Base-by-base conservation (phyloP, 2,797 vertebrate genomes). In the Crenuchus spilurus region DNA sequence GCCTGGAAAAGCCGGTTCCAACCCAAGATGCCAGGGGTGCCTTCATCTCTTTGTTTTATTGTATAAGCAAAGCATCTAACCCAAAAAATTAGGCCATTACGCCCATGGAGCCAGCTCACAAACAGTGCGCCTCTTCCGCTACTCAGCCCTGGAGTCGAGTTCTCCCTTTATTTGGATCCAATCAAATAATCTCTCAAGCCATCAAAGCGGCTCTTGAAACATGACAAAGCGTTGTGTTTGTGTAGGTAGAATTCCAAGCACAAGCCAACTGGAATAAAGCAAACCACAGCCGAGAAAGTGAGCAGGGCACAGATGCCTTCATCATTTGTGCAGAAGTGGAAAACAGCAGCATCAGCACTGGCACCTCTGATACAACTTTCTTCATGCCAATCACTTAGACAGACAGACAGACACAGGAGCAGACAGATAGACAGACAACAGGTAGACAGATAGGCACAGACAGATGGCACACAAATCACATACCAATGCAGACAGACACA, bases 1-100 rank as follows among this genome's bases (percentile, higher is more conserved):
- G 80, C 83, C 87, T 88, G 86, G 84, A 90, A 91, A 89, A 86
- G 86, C 88, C 86, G 79, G 86, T 85, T 85, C 80, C 79, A 78
- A 72, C 85, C 85, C 74, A 76, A 74, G 82, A 89, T 84, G 82
- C 80, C 79, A 72, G 57, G 74, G 70, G 76, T 77, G 82, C 63
- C 80, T 78, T 42, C 80, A 84, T 79, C 64, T 87, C 79, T 74
- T 76, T 83, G 82, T 84, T 82, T 77, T 75, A 66, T 88, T 90
- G 84, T 88, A 84, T 82, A 89, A 88, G 51, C 3, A 80, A 81
- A 84, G 85, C 84, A 83, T 80, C 72, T 88, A 85, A 75, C 84
- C 70, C 77, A 76, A 6, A 22, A 80, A 80, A 83, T 73, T 74
- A 70, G 80, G 71, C 81, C 82, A 89, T 88, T 87, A 86, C 63